Conservation (phyloP, 2,888 invertebrate species). For the Cephus spinipes region DNA sequence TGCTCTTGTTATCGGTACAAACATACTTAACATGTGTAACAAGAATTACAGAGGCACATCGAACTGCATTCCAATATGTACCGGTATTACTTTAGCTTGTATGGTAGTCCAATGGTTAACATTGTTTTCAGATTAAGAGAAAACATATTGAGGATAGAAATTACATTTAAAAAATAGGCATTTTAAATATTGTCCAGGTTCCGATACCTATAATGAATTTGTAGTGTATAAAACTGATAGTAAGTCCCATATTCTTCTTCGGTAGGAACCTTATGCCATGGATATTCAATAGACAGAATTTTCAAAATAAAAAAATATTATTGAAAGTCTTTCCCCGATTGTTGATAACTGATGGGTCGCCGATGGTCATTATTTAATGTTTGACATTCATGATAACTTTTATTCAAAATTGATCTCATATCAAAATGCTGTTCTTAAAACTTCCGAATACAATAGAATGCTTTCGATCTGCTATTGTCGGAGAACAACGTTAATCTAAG, state of each 20-base stretch:
- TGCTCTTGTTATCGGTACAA: constrained; percentile 52
- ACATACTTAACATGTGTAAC: constrained; percentile 38
- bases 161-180: neutral
- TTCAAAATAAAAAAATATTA: neutral
- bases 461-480: neutral
- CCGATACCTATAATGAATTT: neutral
- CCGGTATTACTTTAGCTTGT: neutral
- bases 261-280: neutral
- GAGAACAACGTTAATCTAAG: neutral
- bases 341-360: neutral
- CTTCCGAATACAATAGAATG: neutral
- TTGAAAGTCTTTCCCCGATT: neutral
- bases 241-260: neutral
- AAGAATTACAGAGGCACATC: neutral
- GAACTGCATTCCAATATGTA: neutral
- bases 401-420: neutral
- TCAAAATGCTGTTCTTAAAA: neutral
- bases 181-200: neutral
- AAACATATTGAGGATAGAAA: neutral
- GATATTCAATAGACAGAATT: neutral
- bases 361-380: neutral
- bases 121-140: neutral
- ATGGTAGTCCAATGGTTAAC: neutral
- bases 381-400: neutral
- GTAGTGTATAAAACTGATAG: neutral